These are phyloP conservation scores for Popillia japonica DNA, from an alignment of 1,140 invertebrate species.

Conservation along the genomic window DNA sequence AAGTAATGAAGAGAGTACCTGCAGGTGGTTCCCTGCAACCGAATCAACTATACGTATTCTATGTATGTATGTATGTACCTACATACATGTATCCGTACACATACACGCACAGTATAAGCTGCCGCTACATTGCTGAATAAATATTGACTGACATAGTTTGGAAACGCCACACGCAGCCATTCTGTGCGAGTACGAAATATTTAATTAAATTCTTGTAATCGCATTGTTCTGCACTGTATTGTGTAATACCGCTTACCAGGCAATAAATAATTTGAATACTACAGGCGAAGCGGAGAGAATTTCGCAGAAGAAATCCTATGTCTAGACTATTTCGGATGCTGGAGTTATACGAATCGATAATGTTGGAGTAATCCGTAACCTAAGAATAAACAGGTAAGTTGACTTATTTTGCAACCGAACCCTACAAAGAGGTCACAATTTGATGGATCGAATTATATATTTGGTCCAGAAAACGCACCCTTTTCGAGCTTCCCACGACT, in stretches of 20 bases:
- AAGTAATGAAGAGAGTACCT: not conserved
- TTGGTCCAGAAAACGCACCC: no score
- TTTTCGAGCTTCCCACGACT: no score
- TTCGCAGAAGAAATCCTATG: no score
- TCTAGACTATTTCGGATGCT: no score
- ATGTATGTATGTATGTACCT: no score
- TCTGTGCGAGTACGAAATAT: slow-evolving; percentile 5
- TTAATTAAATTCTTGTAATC: slow-evolving; percentile 16
- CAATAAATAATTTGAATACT: slow-evolving; percentile 16
- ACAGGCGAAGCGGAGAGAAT: not conserved
- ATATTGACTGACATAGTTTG: slow-evolving; percentile 11
- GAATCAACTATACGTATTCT: no score
- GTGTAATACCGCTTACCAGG: not conserved
- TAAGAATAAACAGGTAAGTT: no score
- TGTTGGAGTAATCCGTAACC: no score
- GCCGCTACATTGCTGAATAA: not conserved
- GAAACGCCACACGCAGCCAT: not conserved
- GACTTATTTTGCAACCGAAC: no score
- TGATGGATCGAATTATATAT: no score
- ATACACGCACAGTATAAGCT: not conserved
- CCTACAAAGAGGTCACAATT: no score
- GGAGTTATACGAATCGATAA: no score
- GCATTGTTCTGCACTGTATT: not conserved
- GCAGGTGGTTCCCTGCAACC: not conserved
- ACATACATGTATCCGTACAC: not conserved